Conservation (phyloP, 2,113 vertebrate genomes). For the Solea senegalensis region DNA sequence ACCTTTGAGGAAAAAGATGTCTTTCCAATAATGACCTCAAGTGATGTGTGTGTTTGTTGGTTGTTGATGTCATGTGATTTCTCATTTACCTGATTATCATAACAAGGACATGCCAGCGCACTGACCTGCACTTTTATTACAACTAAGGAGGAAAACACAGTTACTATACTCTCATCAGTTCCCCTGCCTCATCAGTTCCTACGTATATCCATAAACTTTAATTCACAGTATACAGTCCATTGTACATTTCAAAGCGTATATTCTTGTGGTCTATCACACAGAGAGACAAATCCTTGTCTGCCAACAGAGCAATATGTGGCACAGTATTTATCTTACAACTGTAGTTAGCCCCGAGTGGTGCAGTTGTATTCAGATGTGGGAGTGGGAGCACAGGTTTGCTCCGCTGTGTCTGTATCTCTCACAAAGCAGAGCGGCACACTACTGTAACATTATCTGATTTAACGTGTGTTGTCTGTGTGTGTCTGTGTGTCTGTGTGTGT, state of each 20-base stretch:
- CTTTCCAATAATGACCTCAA: too few relatives aligned
- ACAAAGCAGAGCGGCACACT: conserved; percentile 54
- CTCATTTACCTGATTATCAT: conserved; percentile 1
- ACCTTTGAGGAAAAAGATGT: too few relatives aligned
- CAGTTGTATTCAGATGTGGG: conserved; percentile 65
- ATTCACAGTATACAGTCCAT: background rate
- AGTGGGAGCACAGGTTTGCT: conserved; percentile 64
- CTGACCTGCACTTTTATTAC: conserved; percentile 3
- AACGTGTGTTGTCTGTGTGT: conserved; percentile 23
- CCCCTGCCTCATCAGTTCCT: background rate
- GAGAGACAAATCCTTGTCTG: conserved; percentile 51
- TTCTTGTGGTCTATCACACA: conserved; percentile 32
- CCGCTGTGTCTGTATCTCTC: conserved; percentile 57
- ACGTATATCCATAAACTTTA: background rate
- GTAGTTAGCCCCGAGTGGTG: conserved; percentile 67
- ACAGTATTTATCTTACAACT: conserved; percentile 70
- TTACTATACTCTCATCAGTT: conserved; percentile 3
- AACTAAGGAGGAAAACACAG: conserved; percentile 13
- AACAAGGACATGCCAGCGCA: background rate
- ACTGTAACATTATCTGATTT: conserved; percentile 72
- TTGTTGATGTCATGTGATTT: too few relatives aligned
- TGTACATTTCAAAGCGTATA: conserved; percentile 14
- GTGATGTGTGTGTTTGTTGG: too few relatives aligned
- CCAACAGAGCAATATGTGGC: conserved; percentile 48
- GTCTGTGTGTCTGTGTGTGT: background rate